Conservation (phyloP, 2,888 invertebrate genomes). For the Meganola albula region DNA sequence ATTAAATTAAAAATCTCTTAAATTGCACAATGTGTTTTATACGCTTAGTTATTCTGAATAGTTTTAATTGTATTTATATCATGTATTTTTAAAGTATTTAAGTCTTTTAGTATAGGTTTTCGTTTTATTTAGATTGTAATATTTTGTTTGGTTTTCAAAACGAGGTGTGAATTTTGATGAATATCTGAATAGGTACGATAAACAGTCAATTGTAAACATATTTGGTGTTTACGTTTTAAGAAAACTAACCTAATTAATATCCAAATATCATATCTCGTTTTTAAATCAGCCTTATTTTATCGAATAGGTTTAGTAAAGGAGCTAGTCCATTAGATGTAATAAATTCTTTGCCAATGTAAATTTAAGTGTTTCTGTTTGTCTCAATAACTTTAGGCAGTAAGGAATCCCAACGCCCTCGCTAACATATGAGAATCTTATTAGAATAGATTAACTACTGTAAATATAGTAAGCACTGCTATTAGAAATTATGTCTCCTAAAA, state of each 20-base stretch:
- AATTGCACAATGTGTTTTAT: slow-evolving; percentile 55
- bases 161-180: slow-evolving; percentile 12
- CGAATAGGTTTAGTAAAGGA: slow-evolving; percentile 58
- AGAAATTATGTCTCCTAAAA: slow-evolving; percentile 8
- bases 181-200: no score
- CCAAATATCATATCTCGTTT: slow-evolving; percentile 27
- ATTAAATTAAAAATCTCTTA: slow-evolving; percentile 22
- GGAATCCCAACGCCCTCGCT: slow-evolving; percentile 33
- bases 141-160: slow-evolving; percentile 30
- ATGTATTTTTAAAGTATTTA: slow-evolving; percentile 46
- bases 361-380: slow-evolving; percentile 43
- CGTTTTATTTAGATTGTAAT: slow-evolving; percentile 29
- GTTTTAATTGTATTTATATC: slow-evolving; percentile 47
- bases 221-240: no score
- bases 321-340: slow-evolving; percentile 67
- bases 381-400: slow-evolving; percentile 44
- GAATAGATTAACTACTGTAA: slow-evolving; percentile 21
- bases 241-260: not conserved
- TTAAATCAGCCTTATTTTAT: slow-evolving; percentile 28
- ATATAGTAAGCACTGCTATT: slow-evolving; percentile 18
- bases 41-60: slow-evolving; percentile 54
- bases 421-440: slow-evolving; percentile 31
- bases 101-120: slow-evolving; percentile 34
- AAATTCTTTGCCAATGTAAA: slow-evolving; percentile 54
- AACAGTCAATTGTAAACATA: no score